A percentile compares a stretch with the other conserved stretches of the same genome.
Conservation (phyloP, 2,888 invertebrate species). For the Phragmatobia fuliginosa region DNA sequence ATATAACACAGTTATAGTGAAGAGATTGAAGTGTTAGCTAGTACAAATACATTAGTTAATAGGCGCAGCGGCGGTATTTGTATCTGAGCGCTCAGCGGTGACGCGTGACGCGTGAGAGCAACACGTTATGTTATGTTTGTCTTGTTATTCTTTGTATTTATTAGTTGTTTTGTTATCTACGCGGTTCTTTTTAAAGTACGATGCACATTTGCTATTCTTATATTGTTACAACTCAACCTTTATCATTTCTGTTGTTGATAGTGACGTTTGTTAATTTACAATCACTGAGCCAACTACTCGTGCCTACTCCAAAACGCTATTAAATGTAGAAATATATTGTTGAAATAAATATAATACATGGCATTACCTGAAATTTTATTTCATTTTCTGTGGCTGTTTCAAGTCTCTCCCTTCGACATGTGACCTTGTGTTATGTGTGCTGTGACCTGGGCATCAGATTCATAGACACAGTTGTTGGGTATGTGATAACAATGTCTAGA, state of each 20-base stretch:
- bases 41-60: background rate
- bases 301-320: background rate
- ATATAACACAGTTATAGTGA: background rate
- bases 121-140: background rate
- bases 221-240: background rate
- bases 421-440: no score
- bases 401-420: background rate
- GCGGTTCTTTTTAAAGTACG: background rate
- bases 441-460: no score
- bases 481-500: no score
- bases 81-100: background rate
- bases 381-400: background rate
- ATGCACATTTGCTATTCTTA: background rate
- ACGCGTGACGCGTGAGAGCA: background rate
- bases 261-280: background rate
- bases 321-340: background rate
- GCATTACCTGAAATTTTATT: background rate
- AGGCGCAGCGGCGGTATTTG: background rate
- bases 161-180: background rate
- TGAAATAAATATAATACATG: background rate
- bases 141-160: background rate
- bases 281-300: background rate
- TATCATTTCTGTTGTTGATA: background rate
- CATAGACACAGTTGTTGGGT: no score
- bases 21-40: background rate